Conservation (phyloP, 53 echinoderm and acorn worm species). For the Apostichopus leukothele region DNA sequence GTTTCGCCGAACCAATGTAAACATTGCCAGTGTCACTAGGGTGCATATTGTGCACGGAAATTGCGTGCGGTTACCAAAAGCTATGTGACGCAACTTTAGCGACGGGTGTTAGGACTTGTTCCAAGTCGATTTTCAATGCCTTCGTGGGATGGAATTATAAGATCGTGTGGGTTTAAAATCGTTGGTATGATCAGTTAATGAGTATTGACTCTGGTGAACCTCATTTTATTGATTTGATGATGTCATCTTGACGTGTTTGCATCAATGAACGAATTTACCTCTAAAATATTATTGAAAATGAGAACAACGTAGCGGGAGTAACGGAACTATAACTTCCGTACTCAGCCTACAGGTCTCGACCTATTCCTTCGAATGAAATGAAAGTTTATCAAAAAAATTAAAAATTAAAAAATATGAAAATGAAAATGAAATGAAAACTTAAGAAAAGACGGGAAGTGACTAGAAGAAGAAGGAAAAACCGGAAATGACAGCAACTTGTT, state of each 20-base stretch:
- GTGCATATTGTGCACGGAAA: constrained; percentile 39
- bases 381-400: too few species aligned
- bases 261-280: not conserved
- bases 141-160: not conserved
- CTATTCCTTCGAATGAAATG: too few species aligned
- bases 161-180: not conserved
- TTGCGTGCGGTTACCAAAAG: constrained; percentile 27
- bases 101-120: constrained; percentile 15
- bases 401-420: too few species aligned
- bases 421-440: too few species aligned
- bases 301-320: not conserved
- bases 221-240: constrained; percentile 16
- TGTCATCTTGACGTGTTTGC: constrained; percentile 34
- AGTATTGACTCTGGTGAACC: constrained; percentile 28
- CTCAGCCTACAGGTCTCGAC: not conserved
- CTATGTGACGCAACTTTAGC: constrained; percentile 12
- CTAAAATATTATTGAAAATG: not conserved
- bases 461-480: too few species aligned
- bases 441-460: too few species aligned
- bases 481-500: too few species aligned
- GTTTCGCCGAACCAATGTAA: constrained; percentile 21
- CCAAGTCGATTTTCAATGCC: not conserved
- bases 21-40: constrained; percentile 17
- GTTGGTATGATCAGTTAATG: constrained; percentile 7
- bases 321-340: constrained; percentile 4